Base-by-base conservation (phyloP, 1,140 invertebrate genomes). In the Littorina saxatilis region DNA sequence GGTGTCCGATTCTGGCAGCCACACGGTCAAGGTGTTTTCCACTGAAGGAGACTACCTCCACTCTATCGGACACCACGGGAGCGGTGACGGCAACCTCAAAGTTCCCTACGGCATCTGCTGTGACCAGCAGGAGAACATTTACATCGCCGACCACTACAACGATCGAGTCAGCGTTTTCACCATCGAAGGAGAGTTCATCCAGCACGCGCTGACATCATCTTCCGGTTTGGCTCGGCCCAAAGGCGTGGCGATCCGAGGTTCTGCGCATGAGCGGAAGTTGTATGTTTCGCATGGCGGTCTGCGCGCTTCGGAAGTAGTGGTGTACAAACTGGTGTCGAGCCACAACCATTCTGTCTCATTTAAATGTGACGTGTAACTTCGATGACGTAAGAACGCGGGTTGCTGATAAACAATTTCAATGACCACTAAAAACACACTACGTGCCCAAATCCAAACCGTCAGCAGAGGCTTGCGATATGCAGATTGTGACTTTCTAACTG, bases 71-170 rank as follows among this genome's bases (percentile, higher is more conserved):
- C 93, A 94, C 55, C 95, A 96, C 84, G 96, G 96, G 0, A 94
- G 95, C 75, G 93, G 93, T 4, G 94, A 96, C 82, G 95, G 96
- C 0, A 94, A 97, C 87, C 93, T 97, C 5, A 96, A 96, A 84
- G 94, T 96, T 68, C 97, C 98, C 0, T 98, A 98, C 96, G 98
- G 98, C 0, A 94, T 99, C 4, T 96, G 96, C 82, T 95, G 96
- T 40, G 96, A 98, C 89, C 94, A 94, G 68, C 94, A 95, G 66
- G 96, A 96, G 0, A 94, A 97, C 83, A 95, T 98, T 17, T 94
- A 97, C 23, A 95, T 99, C 1, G 96, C 97, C 2, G 97, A 98
- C 91, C 94, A 97, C 84, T 96, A 96, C 87, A 98, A 99, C 91
- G 97, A 98, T 92, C 94, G 97, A 9, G 80, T 89, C 15, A 82